Conservation (phyloP, 2,888 invertebrate genomes). For the Dichetophora obliterata region DNA sequence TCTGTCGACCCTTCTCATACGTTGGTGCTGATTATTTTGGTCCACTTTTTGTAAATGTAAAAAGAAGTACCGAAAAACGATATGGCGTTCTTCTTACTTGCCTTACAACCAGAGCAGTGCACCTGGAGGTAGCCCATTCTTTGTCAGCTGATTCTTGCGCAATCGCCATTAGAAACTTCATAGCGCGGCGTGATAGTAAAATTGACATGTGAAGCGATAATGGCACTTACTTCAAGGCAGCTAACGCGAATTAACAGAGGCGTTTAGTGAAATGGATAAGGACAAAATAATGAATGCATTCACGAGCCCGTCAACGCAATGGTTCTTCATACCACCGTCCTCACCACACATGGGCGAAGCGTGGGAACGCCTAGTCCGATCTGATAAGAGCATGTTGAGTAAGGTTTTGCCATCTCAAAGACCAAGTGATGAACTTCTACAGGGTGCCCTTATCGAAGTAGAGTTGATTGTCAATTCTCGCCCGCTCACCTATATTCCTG, state of each 20-base stretch:
- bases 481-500: slow-evolving; percentile 38
- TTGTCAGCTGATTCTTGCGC: slow-evolving; percentile 40
- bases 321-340: slow-evolving; percentile 37
- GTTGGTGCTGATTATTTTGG: no score
- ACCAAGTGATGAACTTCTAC: slow-evolving; percentile 41
- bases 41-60: no score
- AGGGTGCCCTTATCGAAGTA: slow-evolving; percentile 34
- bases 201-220: slow-evolving; percentile 46
- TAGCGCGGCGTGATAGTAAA: slow-evolving; percentile 42
- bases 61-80: no score
- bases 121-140: slow-evolving; percentile 43
- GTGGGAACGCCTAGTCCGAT: slow-evolving; percentile 41
- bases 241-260: slow-evolving; percentile 46
- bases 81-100: no score
- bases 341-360: slow-evolving; percentile 30
- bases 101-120: no score
- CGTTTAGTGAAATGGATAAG: slow-evolving; percentile 31
- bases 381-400: slow-evolving; percentile 21
- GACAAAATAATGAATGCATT: slow-evolving; percentile 41
- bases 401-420: slow-evolving; percentile 6
- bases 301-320: slow-evolving; percentile 36
- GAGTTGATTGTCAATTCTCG: slow-evolving; percentile 42
- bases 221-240: slow-evolving; percentile 46
- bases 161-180: slow-evolving; percentile 14
- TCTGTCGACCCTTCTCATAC: no score